Percentiles rank a stretch among this genome's conserved stretches.
phyloP scores from a whole-genome alignment of 35 echinoderm and acorn worm genomes.

The Lytechinus pictus region DNA sequence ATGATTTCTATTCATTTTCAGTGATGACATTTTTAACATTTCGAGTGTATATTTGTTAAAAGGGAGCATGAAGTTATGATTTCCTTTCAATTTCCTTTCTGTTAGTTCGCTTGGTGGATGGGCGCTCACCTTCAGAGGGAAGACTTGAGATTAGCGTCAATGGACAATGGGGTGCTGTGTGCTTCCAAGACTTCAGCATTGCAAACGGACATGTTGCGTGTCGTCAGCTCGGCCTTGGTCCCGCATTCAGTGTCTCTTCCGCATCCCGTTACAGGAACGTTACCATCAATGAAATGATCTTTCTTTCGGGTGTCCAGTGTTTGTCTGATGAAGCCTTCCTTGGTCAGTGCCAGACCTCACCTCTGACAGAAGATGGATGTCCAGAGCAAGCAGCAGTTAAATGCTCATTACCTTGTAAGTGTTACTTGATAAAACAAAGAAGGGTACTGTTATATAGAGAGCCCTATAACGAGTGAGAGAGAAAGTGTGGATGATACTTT shows the following conservation, averaged over 20 bases:
- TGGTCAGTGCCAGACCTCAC: constrained; percentile 30
- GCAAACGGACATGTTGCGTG: constrained; percentile 24
- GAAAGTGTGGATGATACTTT: too few species aligned
- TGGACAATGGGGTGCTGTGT: constrained; percentile 22
- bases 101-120: constrained; percentile 23
- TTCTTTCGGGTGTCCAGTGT: constrained; percentile 13
- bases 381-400: neutral
- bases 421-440: neutral
- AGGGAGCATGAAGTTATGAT: neutral
- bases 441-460: too few species aligned
- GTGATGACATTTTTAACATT: too few species aligned
- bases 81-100: neutral
- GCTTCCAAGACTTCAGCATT: neutral
- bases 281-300: neutral
- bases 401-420: constrained; percentile 3
- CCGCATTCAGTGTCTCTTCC: neutral
- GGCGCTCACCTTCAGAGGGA: neutral
- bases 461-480: too few species aligned
- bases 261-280: constrained; percentile 9
- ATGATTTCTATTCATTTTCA: too few species aligned
- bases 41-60: too few species aligned
- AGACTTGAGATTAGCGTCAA: constrained; percentile 20
- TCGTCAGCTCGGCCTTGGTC: constrained; percentile 37
- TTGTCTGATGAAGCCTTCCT: constrained; percentile 42
- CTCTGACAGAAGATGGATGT: neutral